Base-by-base conservation (phyloP, 1,140 invertebrate genomes). In the Luehdorfia chinensis region DNA sequence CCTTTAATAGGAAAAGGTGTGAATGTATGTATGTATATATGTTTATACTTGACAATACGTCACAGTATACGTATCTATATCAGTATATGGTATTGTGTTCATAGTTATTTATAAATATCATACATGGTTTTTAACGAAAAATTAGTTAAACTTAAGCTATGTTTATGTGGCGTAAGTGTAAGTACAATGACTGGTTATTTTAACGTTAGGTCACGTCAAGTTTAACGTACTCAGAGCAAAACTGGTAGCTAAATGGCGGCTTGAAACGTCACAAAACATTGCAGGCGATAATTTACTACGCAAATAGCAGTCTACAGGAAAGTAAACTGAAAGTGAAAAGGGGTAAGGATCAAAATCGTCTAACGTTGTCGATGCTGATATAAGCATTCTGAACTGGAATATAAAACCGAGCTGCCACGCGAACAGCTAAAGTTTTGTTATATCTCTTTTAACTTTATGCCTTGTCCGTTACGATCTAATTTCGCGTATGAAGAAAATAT, bases 221-320 rank as follows among this genome's bases (percentile, higher is more conserved):
- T 61, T 65, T 60, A 58, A 65, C 58, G 58, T 55, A 58, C 51
- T 53, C 55, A 47, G 44, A 50, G 48, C 49, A 60, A 54, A 58
- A 61, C 52, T 58, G 54, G 61, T 60, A 63, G 53, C 56, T 44
- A 54, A 45, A 52, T 47, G 47, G 45, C 43, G 23, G 23, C 49
- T 36, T 36, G 32, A 44, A 45, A 45, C 32, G 50, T 52, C 44
- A 34, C 50, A 41, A 52, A 52, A 52, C 50, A 41, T 37, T 37
- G 28, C 33, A 19, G 14, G 23, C 15, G 50, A 36, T 46, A 51
- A 51, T 51, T 51, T 51, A 34, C 41, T 33, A 32, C 18, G 14
- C n/a, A 25, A 43, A 41, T 11, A 2, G 2, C 4, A 33, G 3
- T 9, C 11, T 1, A 53, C 9, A 13, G 13, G 13, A 53, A 37